Conservation (phyloP, 1,140 invertebrate genomes). For the Aphelenchoides fujianensis region DNA sequence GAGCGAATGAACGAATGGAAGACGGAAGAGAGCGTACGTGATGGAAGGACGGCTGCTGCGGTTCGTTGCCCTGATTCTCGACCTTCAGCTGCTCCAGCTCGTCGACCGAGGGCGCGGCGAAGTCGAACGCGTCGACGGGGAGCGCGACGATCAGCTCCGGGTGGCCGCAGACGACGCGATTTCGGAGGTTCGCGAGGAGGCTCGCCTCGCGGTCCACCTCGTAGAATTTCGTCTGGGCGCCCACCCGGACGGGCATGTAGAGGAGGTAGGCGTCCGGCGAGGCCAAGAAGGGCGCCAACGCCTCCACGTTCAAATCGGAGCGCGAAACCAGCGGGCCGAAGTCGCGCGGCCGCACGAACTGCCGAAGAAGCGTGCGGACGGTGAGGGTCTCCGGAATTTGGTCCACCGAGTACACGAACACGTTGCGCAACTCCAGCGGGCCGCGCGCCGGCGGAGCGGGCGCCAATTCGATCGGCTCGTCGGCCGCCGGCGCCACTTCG, state of each 20-base stretch:
- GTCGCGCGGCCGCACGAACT: slow-evolving; percentile 32
- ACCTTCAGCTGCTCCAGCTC: slow-evolving; percentile 13
- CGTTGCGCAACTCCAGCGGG: not conserved
- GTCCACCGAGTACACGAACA: slow-evolving; percentile 19
- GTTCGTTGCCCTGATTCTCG: not conserved
- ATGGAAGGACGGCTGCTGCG: not conserved
- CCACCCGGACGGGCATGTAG: slow-evolving; percentile 23
- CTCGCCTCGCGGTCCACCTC: slow-evolving; percentile 24
- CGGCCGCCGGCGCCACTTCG: not conserved
- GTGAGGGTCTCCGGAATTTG: slow-evolving; percentile 41
- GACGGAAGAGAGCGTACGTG: slow-evolving; percentile 1
- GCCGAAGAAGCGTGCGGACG: slow-evolving; percentile 34
- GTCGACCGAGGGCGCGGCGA: not conserved
- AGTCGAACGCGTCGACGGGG: slow-evolving; percentile 23
- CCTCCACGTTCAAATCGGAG: slow-evolving; percentile 26
- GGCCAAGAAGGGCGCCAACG: slow-evolving; percentile 33
- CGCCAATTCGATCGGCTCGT: not conserved
- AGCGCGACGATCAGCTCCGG: slow-evolving; percentile 32
- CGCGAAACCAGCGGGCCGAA: slow-evolving; percentile 31
- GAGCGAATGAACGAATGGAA: not conserved
- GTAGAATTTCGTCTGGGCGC: slow-evolving; percentile 27
- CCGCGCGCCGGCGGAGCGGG: not conserved
- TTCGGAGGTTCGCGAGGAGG: slow-evolving; percentile 36
- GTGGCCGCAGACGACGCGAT: slow-evolving; percentile 35
- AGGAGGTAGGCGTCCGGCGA: slow-evolving; percentile 25